A percentile compares a stretch with the other conserved stretches of the same genome.
phyloP scores from a whole-genome alignment of 1,140 invertebrate genomes.

The Saxidomus purpurata region DNA sequence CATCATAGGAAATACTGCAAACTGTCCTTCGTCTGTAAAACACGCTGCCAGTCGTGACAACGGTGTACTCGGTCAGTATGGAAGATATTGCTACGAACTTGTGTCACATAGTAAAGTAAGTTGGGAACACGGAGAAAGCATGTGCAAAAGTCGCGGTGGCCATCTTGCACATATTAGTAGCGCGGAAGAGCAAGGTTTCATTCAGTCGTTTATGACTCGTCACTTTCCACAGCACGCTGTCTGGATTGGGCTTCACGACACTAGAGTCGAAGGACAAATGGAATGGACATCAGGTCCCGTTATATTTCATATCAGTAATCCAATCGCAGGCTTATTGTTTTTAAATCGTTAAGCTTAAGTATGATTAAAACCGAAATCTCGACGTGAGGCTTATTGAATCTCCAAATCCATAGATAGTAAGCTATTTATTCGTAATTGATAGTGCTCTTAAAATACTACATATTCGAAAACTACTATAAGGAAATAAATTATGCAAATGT shows the following conservation, averaged over 20 bases:
- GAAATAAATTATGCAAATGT: too few relatives aligned
- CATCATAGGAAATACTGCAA: slow-evolving; percentile 16
- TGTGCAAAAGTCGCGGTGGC: slow-evolving; percentile 19
- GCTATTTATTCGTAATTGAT: too few relatives aligned
- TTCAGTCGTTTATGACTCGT: slow-evolving; percentile 23
- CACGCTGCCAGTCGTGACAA: neutral
- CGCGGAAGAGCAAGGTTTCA: slow-evolving; percentile 38
- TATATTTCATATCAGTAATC: neutral
- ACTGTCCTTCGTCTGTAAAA: neutral
- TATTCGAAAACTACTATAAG: too few relatives aligned
- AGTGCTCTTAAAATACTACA: too few relatives aligned
- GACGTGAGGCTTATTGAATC: neutral
- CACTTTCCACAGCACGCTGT: slow-evolving; percentile 35
- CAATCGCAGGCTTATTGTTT: neutral
- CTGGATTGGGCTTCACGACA: slow-evolving; percentile 48
- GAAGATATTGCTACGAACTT: slow-evolving; percentile 38
- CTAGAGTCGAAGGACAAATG: slow-evolving; percentile 2
- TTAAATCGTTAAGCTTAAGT: neutral
- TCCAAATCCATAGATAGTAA: too few relatives aligned
- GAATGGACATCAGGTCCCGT: slow-evolving; percentile 43
- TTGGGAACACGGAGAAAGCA: slow-evolving; percentile 24
- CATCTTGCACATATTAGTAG: slow-evolving; percentile 17
- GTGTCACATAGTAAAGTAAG: neutral
- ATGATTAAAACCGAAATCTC: neutral
- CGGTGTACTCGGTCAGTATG: slow-evolving; percentile 10